Base-by-base conservation (phyloP, 2,113 vertebrate genomes). In the Asarcornis scutulata region DNA sequence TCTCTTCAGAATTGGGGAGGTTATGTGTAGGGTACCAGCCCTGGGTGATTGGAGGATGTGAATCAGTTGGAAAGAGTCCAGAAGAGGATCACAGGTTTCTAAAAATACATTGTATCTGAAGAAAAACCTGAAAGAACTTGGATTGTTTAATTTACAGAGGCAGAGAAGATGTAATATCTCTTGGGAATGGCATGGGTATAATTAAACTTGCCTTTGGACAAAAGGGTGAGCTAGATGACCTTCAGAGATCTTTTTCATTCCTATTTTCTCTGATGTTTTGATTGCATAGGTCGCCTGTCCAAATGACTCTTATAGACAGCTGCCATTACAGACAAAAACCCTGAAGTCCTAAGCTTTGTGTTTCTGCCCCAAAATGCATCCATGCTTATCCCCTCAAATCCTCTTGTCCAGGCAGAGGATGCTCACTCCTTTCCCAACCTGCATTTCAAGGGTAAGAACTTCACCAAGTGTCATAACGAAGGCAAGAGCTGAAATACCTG, bases 151-250 rank as follows among this genome's bases (percentile, higher is more conserved):
- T 96, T 86, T 75, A 75, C 83, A 83, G 64, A 89, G 36, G 55
- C 83, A 95, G 64, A 83, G 56, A 26, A 92, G 52, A 82, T 46
- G 66, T 53, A 75, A 86, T 23, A 36, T 89, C 69, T 91, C 91
- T 72, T 52, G 72, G 73, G 83, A 82, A 68, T 4, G 3, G 44
- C 2, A 3, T n/a, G 80, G 62, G 42, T 76, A 82, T 95, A 93
- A 97, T 93, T 97, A 97, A 94, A 89, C 94, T 95, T 5, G 77
- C 38, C 86, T 89, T 86, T 0, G 1, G 93, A 93, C 83, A 91
- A 72, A 86, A 89, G 69, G 29, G 17, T 75, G 58, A 79, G 23
- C 20, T 5, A 89, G 80, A 48, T 84, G 81, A 93, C 89, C 86
- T 96, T 84, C 73, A 68, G 69, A 95, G 74, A 82, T 81, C 42